phyloP scores from a whole-genome alignment of 1,140 invertebrate genomes.

The Protaetia brevitarsis region DNA sequence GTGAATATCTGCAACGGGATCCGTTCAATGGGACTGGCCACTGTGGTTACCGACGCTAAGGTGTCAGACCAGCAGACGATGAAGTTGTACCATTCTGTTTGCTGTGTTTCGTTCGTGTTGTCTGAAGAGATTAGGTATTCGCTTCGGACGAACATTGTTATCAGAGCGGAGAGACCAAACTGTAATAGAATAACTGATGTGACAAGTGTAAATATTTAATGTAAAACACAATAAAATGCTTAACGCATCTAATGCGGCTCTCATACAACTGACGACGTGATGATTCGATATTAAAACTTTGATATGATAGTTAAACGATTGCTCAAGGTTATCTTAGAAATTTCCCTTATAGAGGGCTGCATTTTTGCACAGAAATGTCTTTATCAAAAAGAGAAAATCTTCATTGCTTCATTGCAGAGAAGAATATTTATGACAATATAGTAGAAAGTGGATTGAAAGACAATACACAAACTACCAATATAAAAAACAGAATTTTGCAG shows the following conservation, averaged over 20 bases:
- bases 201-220: neutral
- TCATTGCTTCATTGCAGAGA: too few relatives aligned
- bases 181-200: constrained; percentile 28
- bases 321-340: too few relatives aligned
- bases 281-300: too few relatives aligned
- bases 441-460: too few relatives aligned
- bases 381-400: too few relatives aligned
- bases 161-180: constrained; percentile 46
- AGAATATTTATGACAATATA: too few relatives aligned
- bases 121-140: constrained; percentile 41
- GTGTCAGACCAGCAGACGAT: constrained; percentile 39
- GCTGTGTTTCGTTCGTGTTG: constrained; percentile 38
- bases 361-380: too few relatives aligned
- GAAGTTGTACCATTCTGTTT: constrained; percentile 40
- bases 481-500: constrained; percentile 17
- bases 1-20: constrained; percentile 40
- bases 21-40: constrained; percentile 40
- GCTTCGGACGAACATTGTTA: constrained; percentile 39
- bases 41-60: constrained; percentile 32
- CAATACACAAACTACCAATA: neutral
- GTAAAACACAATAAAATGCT: neutral
- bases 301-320: too few relatives aligned
- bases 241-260: too few relatives aligned
- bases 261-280: too few relatives aligned
- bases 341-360: too few relatives aligned